Evolutionary conservation across 1,140 invertebrate genomes (phyloP).

Genomic region (Drosophila subpulchrella): DNA sequence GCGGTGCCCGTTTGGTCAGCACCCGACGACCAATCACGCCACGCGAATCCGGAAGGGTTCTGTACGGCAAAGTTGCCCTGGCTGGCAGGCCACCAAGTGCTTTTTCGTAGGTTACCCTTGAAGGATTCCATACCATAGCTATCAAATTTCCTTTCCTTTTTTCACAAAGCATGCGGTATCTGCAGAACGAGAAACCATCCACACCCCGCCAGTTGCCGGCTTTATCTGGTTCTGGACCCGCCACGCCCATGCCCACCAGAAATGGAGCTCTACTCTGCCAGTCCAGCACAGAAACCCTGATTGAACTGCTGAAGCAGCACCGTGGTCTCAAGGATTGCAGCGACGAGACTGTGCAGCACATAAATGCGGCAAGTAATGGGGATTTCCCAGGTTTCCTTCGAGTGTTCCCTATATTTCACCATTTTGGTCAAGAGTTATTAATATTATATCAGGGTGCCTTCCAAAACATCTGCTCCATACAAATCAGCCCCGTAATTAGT

Average conservation of each 20-base stretch:
- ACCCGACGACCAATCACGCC: constrained; percentile 93
- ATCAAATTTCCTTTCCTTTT: neutral
- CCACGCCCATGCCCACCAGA: constrained; percentile 39
- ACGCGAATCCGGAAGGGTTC: constrained; percentile 89
- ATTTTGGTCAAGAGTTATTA: neutral
- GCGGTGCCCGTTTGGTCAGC: constrained; percentile 86
- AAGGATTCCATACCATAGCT: neutral
- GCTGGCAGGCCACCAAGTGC: constrained; percentile 90
- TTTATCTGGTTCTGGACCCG: constrained; percentile 33
- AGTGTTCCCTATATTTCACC: neutral
- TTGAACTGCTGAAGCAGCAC: constrained; percentile 82
- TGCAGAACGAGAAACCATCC: constrained; percentile 71
- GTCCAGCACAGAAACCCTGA: constrained; percentile 78
- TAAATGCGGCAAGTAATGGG: constrained; percentile 70
- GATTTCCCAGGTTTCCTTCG: neutral
- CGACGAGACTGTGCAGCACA: constrained; percentile 79
- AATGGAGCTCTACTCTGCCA: constrained; percentile 75
- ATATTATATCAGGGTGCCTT: no score
- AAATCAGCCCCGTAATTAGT: neutral
- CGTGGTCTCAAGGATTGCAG: constrained; percentile 81
- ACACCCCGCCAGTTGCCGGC: constrained; percentile 64
- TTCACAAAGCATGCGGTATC: constrained; percentile 72
- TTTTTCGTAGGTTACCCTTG: constrained; percentile 87
- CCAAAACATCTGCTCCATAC: neutral
- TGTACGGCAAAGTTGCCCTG: constrained; percentile 87